Base-by-base conservation (phyloP, 2,888 invertebrate species). In the Rhagophthalmus giganteus region DNA sequence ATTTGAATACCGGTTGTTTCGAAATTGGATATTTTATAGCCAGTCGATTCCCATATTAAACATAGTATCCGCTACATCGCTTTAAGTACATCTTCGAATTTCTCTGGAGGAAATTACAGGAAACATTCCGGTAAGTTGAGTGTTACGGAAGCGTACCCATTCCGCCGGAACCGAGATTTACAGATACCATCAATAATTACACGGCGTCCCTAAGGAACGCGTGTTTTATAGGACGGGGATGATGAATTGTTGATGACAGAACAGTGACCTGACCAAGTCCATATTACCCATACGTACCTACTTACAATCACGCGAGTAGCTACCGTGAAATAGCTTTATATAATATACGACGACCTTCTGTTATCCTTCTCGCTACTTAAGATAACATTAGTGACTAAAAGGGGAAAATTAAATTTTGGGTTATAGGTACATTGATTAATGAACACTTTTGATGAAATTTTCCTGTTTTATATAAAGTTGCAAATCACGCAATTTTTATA, bases 151-250 rank as follows among this genome's bases (percentile, higher is more conserved):
- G 56, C 41, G 54, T 39, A 40, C 50, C 49, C 48, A 58, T 60
- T 61, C 59, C 60, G 56, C 42, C 59, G 63, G 62, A 62, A 58
- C 57, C 55, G 50, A 55, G 60, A 60, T 58, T 58, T 57, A 55
- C 56, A 59, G 63, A 61, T 61, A 62, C 44, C 63, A 62, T 64
- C 63, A 64, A 64, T 64, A 64, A 64, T 64, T 64, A 64, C 60
- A 33, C 54, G 38, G 32, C 40, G 39, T 56, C 49, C 57, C 57
- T 49, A 27, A 32, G 56, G 50, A 54, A 55, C 47, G 52, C 50
- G 38, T 55, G 57, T 60, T 59, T 62, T 59, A 60, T 58, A 59
- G 48, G 56, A 41, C 55, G 31, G 48, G 50, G 46, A 55, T 51
- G 57, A 55, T 58, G 57, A 57, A 60, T 55, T 57, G 57, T 57